Percentiles rank a stretch among this genome's conserved stretches.
phyloP scores from a whole-genome alignment of 2,113 vertebrate genomes.

The Ceyx cyanopectus region DNA sequence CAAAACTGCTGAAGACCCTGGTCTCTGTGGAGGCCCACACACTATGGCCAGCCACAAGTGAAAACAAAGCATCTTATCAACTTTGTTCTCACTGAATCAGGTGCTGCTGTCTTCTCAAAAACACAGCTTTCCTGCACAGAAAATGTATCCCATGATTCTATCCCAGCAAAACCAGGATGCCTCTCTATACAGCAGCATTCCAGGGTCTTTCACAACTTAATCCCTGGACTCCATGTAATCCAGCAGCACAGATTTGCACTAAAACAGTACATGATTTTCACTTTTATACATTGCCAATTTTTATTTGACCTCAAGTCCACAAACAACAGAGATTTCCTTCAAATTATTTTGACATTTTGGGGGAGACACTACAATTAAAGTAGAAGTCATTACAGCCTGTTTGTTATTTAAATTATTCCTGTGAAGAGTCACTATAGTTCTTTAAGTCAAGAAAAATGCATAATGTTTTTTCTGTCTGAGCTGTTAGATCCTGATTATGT shows the following conservation, averaged over 20 bases:
- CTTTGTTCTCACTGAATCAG: not conserved
- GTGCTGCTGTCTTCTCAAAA: not conserved
- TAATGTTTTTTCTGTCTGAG: not conserved
- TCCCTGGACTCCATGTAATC: not conserved
- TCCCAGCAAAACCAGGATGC: not conserved
- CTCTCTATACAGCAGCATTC: not conserved
- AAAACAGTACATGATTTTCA: not conserved
- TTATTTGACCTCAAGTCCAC: not conserved
- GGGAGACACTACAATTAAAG: not conserved
- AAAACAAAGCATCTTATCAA: not conserved
- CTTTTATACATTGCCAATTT: not conserved
- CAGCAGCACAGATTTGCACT: not conserved
- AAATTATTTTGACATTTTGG: not conserved
- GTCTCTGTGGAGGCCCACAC: not conserved
- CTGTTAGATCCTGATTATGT: not conserved
- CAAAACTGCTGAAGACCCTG: not conserved
- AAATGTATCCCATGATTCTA: not conserved
- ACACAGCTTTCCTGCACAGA: not conserved
- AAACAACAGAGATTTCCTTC: not conserved
- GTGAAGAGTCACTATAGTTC: not conserved
- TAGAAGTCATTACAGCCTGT: not conserved
- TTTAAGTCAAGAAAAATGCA: not conserved
- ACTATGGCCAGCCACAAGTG: not conserved
- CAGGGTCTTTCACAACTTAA: not conserved
- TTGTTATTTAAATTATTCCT: not conserved